These are phyloP conservation scores for Polypedilum vanderplanki DNA, from an alignment of 1,140 invertebrate genomes.

Conservation along the genomic window DNA sequence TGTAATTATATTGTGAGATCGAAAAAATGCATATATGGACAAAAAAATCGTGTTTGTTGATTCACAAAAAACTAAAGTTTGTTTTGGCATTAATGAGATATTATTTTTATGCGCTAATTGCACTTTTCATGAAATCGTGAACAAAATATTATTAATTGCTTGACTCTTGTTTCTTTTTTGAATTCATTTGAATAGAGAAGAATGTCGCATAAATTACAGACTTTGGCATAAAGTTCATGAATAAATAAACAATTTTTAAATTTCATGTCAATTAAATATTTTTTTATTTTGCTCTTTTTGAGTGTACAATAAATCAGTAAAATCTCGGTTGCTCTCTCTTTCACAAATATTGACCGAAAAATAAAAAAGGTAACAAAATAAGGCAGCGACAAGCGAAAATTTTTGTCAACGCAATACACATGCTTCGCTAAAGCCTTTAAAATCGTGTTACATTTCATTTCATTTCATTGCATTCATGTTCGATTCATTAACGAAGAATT, in stretches of 20 bases:
- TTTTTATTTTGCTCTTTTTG: neutral
- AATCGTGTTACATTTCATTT: conserved; percentile 17
- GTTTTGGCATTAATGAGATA: too few species aligned
- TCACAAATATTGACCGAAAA: neutral
- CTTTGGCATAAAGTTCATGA: too few species aligned
- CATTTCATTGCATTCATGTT: conserved; percentile 3
- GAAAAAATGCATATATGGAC: too few species aligned
- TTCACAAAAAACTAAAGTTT: too few species aligned
- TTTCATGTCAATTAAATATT: neutral
- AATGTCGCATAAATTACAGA: too few species aligned
- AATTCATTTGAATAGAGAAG: too few species aligned
- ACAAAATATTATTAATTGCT: too few species aligned
- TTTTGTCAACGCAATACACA: neutral
- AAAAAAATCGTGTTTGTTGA: too few species aligned
- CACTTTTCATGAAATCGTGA: too few species aligned
- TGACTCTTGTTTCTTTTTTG: too few species aligned
- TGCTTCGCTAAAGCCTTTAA: neutral
- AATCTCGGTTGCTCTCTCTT: neutral
- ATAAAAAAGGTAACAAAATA: neutral
- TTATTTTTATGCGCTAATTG: too few species aligned
- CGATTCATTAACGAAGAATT: conserved; percentile 18
- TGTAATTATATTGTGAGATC: too few species aligned
- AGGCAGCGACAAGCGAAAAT: neutral
- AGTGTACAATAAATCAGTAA: neutral
- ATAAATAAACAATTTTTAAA: neutral